Evolutionary conservation across 2,888 invertebrate species (phyloP), one percentile per base, ranked within the genome.

Genomic region (Drosophila colorata): DNA sequence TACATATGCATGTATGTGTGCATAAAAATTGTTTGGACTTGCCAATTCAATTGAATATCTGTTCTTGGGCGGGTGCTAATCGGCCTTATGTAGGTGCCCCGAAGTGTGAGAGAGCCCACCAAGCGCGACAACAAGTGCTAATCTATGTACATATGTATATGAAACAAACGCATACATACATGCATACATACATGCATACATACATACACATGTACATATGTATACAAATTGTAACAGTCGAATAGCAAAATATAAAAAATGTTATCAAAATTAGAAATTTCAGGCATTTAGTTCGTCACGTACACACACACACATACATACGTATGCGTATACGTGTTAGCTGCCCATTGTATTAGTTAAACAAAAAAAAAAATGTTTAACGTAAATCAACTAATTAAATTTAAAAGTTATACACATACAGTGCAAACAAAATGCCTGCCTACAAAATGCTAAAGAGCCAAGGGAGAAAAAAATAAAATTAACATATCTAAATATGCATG

Each of bases 201-300:
- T 14, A 8, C 3, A n/a, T 44, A 20, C 6, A 25, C 31, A 31
- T 16, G 4, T 49, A 37, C 23, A 20, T 53, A 38, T 31, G 37
- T 48, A 46, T 18, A 16, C 31, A 31, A 52, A 40, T 52, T 67
- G 49, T 38, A 55, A 51, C 13, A 41, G 23, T 40, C 41, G 35
- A 52, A 65, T 59, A 49, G 28, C 1, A 33, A 13, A 11, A 13
- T 1, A 33, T 33, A 11, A 31, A 31, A 37, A 57, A 56, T 74
- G 35, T 68, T 74, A 69, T 74, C 60, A 74, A 65, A 69, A 74
- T 57, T 60, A 49, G 51, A 74, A 74, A 65, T 69, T 52, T 37
- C 52, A 31, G 37, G 20, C 58, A 53, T 56, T 66, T 56, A 53
- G 73, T 73, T 59, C 31, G 75, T 69, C 60, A 74, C 64, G 69